These are phyloP conservation scores for Hypanus sabinus DNA, from an alignment of 2,113 vertebrate genomes.

Conservation along the genomic window DNA sequence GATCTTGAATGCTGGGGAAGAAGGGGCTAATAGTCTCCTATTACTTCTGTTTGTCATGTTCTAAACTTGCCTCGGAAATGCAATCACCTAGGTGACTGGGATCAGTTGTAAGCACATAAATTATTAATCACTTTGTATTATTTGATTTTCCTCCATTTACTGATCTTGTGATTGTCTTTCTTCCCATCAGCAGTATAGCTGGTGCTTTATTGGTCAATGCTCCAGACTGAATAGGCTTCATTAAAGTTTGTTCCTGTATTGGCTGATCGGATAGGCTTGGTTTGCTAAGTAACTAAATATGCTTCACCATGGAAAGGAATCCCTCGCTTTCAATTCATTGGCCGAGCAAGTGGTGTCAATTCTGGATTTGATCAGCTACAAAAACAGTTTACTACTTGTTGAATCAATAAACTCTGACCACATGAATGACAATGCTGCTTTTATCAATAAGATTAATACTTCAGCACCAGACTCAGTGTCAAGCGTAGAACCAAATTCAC, in stretches of 20 bases:
- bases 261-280: not conserved
- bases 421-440: not conserved
- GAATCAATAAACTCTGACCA: not conserved
- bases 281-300: not conserved
- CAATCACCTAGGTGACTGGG: not conserved
- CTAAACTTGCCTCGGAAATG: not conserved
- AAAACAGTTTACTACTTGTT: not conserved
- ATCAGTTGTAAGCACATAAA: not conserved
- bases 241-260: too few relatives aligned
- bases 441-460: not conserved
- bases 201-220: too few relatives aligned
- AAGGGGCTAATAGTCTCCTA: too few relatives aligned
- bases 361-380: not conserved
- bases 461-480: not conserved
- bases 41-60: too few relatives aligned
- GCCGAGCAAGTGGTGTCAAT: too few relatives aligned
- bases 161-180: not conserved
- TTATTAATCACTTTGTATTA: conserved; percentile 5
- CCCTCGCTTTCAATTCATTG: not conserved
- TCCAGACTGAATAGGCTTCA: too few relatives aligned
- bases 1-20: too few relatives aligned
- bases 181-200: too few relatives aligned
- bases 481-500: too few relatives aligned
- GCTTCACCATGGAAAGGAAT: not conserved
- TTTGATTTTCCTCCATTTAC: not conserved